These are phyloP conservation scores for Onychorhynchus coronatus DNA, from an alignment of 2,113 vertebrate species.

Conservation along the genomic window DNA sequence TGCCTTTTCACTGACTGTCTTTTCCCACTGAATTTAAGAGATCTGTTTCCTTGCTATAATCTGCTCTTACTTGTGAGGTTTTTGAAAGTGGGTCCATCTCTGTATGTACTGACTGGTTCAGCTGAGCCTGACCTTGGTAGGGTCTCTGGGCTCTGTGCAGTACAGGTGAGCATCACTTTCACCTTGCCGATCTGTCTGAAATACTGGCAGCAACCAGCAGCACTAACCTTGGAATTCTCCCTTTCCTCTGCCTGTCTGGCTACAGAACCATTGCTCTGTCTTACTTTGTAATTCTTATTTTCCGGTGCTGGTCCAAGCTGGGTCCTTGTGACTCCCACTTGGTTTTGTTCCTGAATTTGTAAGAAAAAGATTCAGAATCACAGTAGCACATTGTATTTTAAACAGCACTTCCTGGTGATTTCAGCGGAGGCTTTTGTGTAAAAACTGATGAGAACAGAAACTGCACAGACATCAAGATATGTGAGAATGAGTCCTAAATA, in stretches of 20 bases:
- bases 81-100: not conserved
- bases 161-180: not conserved
- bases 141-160: not conserved
- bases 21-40: not conserved
- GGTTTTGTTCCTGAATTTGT: not conserved
- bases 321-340: not conserved
- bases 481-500: not conserved
- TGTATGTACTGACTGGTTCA: not conserved
- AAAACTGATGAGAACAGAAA: not conserved
- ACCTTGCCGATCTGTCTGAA: not conserved
- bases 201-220: not conserved
- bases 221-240: not conserved
- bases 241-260: not conserved
- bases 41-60: not conserved
- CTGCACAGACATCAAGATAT: not conserved
- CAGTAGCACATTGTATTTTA: not conserved
- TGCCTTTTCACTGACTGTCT: not conserved
- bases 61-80: not conserved
- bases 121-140: not conserved
- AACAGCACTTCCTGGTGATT: not conserved
- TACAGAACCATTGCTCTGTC: not conserved
- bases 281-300: not conserved
- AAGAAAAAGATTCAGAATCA: not conserved
- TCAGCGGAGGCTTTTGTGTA: not conserved
- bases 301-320: not conserved